Percentiles rank a stretch among this genome's conserved stretches.
Conservation (phyloP, 2,888 invertebrate species). For the Agonopterix alstromeriana region DNA sequence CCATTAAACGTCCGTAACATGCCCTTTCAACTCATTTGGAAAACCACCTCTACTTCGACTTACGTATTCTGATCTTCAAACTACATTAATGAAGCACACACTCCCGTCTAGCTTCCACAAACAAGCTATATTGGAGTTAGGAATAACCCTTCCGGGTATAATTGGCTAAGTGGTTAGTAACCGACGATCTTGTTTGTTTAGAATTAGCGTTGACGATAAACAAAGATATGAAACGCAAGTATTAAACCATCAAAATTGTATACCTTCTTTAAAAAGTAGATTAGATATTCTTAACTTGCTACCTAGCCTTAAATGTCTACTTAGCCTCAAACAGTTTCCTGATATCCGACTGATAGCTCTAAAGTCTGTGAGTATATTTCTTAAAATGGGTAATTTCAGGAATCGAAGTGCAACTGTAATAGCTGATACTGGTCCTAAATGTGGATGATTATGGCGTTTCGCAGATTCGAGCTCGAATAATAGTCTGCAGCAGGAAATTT, state of each 20-base stretch:
- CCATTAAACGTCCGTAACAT: no score
- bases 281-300: no score
- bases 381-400: conserved; percentile 8
- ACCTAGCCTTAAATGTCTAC: no score
- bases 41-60: no score
- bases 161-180: conserved; percentile 14
- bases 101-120: conserved; percentile 11
- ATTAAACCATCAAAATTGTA: no score
- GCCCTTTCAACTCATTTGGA: no score
- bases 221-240: neutral
- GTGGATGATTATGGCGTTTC: conserved; percentile 7
- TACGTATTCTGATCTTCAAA: conserved; percentile 2
- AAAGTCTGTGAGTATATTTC: conserved; percentile 6
- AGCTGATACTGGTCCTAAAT: conserved; percentile 10
- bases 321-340: neutral
- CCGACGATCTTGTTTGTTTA: conserved; percentile 12
- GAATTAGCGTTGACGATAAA: conserved; percentile 8
- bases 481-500: conserved; percentile 10
- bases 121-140: conserved; percentile 10
- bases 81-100: conserved; percentile 5
- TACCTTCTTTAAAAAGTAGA: no score
- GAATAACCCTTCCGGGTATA: conserved; percentile 11
- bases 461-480: conserved; percentile 4
- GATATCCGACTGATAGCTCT: conserved; percentile 8
- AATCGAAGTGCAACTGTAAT: conserved; percentile 7